Conservation (phyloP, 2,113 vertebrate species). For the Tetraodon nigroviridis region DNA sequence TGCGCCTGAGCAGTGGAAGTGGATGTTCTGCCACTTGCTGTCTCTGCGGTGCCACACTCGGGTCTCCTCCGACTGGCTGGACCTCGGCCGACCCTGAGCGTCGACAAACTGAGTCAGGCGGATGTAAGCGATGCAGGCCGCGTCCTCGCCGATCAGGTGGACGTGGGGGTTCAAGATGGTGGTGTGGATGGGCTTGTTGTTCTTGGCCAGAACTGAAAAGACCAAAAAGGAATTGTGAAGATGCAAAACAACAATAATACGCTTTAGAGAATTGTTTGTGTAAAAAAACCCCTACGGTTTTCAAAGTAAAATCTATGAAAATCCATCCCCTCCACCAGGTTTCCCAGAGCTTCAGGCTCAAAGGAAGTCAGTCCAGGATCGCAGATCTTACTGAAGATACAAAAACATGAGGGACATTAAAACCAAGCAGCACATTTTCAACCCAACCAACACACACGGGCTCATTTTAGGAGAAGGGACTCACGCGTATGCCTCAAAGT, state of each 20-base stretch:
- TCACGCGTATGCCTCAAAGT: conserved; percentile 92
- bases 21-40: conserved; percentile 96
- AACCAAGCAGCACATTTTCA: neutral
- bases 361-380: conserved; percentile 94
- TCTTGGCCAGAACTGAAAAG: conserved; percentile 87
- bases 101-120: conserved; percentile 95
- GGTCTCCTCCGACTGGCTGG: conserved; percentile 95
- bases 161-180: conserved; percentile 97
- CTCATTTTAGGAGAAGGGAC: conserved; percentile 38
- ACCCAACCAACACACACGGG: accelerated
- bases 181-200: conserved; percentile 96
- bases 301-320: conserved; percentile 99
- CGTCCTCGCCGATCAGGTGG: conserved; percentile 93
- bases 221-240: neutral
- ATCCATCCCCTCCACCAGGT: conserved; percentile 96
- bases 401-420: accelerated
- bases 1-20: conserved; percentile 96
- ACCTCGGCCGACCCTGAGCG: conserved; percentile 86
- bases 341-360: conserved; percentile 93
- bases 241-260: neutral
- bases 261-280: neutral
- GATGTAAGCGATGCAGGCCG: conserved; percentile 96
- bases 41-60: conserved; percentile 96
- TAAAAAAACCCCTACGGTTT: conserved; percentile 79
- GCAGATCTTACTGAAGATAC: conserved; percentile 84